These are phyloP conservation scores for Invenusta paracnida DNA, from an alignment of 2,888 invertebrate species.

Conservation along the genomic window DNA sequence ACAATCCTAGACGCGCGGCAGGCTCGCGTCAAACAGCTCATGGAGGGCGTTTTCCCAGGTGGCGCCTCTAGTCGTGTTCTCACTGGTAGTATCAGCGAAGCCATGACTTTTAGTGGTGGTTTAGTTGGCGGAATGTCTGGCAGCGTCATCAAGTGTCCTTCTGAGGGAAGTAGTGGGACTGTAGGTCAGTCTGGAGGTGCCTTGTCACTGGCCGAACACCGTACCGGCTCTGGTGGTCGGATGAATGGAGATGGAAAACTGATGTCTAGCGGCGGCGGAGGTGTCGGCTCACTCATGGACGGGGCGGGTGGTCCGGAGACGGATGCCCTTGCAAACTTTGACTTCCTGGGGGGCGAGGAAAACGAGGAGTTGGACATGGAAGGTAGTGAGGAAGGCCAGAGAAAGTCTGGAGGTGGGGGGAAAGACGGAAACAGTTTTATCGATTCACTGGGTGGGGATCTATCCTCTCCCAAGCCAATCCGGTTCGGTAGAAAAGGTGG, in stretches of 20 bases:
- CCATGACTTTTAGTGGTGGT: background rate
- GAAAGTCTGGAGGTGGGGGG: background rate
- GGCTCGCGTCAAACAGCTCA: constrained; percentile 83
- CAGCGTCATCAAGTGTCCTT: background rate
- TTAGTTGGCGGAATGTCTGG: too few relatives aligned
- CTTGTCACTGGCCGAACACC: background rate
- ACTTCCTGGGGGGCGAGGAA: background rate
- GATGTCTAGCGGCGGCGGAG: background rate
- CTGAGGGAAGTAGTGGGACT: background rate
- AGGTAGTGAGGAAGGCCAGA: background rate
- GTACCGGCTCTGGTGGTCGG: background rate
- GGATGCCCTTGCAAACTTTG: background rate
- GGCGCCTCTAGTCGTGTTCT: background rate
- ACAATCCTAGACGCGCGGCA: constrained; percentile 96
- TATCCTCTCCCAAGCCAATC: background rate
- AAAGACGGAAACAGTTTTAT: background rate
- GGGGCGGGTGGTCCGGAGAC: background rate
- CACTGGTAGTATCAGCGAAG: background rate
- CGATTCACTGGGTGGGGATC: background rate
- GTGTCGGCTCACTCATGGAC: background rate
- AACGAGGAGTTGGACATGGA: background rate
- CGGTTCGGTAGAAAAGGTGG: background rate
- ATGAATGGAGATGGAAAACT: background rate
- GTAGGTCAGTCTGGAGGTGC: too few relatives aligned
- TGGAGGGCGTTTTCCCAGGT: constrained; percentile 57